phyloP scores from a whole-genome alignment of 1,140 invertebrate species.

The Arion vulgaris region DNA sequence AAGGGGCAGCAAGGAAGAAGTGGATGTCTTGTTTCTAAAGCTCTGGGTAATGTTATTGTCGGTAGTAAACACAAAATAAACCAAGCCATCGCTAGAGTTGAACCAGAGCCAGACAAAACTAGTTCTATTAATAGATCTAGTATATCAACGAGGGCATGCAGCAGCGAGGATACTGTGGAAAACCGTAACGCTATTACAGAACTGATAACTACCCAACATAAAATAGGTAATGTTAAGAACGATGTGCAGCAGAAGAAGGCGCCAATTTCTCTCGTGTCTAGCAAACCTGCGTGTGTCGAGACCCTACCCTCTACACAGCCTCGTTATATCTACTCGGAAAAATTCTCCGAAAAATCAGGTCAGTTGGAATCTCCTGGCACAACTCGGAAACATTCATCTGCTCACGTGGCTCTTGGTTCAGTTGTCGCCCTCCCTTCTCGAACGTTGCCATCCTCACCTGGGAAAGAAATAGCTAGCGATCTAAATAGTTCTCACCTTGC shows the following conservation, averaged over 20 bases:
- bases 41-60: too few species aligned
- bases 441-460: background rate
- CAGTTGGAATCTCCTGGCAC: constrained; percentile 1
- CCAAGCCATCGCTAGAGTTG: background rate
- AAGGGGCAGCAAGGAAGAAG: background rate
- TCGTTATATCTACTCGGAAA: background rate
- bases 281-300: background rate
- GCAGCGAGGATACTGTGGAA: background rate
- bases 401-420: constrained; percentile 23
- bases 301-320: background rate
- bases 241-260: background rate
- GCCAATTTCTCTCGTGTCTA: background rate
- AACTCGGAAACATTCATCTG: constrained; percentile 18
- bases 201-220: background rate
- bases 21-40: too few species aligned
- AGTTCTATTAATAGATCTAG: background rate
- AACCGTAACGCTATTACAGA: background rate
- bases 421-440: constrained; percentile 30
- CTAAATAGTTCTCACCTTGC: background rate
- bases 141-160: too few species aligned
- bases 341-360: background rate
- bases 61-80: too few species aligned
- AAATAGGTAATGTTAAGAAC: background rate
- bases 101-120: background rate
- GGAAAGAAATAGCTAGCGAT: background rate